phyloP scores from a whole-genome alignment of 1,140 invertebrate species.

The Drosophila mayri region DNA sequence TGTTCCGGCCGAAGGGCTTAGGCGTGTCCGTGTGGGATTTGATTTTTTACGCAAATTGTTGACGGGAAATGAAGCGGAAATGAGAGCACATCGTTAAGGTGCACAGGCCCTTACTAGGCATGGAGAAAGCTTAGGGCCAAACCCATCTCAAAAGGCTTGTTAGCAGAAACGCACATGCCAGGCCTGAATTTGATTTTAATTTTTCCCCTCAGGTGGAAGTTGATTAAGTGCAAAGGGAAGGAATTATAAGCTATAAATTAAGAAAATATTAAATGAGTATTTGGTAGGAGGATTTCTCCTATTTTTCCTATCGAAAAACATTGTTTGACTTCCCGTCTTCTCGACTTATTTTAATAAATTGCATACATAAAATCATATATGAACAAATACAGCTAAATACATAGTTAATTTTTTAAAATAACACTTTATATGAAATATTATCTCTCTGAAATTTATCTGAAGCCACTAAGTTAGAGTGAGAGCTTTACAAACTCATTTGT shows the following conservation, averaged over 20 bases:
- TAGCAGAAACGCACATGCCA: slow-evolving; percentile 11
- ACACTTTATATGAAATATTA: background rate
- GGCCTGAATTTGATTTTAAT: slow-evolving; percentile 6
- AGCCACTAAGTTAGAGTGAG: background rate
- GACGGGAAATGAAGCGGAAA: slow-evolving; percentile 74
- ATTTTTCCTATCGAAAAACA: background rate
- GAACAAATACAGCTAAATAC: too few species aligned
- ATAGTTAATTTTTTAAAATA: too few species aligned
- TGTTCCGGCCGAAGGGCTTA: slow-evolving; percentile 18
- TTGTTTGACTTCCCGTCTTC: background rate
- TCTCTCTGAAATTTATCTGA: background rate
- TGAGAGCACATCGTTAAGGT: slow-evolving; percentile 63
- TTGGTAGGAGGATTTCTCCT: too few species aligned
- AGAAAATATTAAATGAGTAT: too few species aligned
- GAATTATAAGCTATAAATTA: background rate
- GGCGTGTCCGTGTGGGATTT: slow-evolving; percentile 34
- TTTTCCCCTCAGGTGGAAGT: background rate
- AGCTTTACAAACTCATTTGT: background rate
- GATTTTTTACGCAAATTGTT: slow-evolving; percentile 56
- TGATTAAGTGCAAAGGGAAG: slow-evolving; percentile 6
- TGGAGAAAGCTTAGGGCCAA: slow-evolving; percentile 18
- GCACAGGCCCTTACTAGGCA: slow-evolving; percentile 40
- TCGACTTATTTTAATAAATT: background rate
- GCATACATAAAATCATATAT: too few species aligned
- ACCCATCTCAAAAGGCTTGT: slow-evolving; percentile 7